phyloP scores from a whole-genome alignment of 2,113 vertebrate genomes.

The Hystrix cristata region DNA sequence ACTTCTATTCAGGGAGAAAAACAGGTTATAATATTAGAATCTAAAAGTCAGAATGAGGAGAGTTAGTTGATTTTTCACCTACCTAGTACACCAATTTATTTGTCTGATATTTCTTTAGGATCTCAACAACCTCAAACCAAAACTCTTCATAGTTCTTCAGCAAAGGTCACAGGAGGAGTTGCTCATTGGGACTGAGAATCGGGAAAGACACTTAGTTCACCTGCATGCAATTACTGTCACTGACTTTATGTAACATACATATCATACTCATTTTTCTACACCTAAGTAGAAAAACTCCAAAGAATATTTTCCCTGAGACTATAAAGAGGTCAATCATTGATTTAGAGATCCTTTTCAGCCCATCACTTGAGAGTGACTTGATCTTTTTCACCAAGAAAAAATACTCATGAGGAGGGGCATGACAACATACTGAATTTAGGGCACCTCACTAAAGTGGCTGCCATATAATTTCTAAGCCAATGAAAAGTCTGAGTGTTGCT shows the following conservation, averaged over 20 bases:
- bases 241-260: background rate
- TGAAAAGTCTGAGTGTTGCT: background rate
- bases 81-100: background rate
- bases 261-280: background rate
- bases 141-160: background rate
- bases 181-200: background rate
- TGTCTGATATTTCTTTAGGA: background rate
- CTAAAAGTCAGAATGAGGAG: background rate
- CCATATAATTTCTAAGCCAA: background rate
- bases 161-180: background rate
- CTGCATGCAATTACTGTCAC: accelerated
- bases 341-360: background rate
- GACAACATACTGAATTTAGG: background rate
- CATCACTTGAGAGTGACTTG: background rate
- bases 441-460: background rate
- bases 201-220: background rate
- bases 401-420: background rate
- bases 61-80: background rate
- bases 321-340: background rate
- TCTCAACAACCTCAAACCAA: background rate
- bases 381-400: background rate
- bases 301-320: background rate
- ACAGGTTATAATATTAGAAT: background rate
- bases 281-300: background rate
- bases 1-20: background rate